Evolutionary conservation across 1,140 invertebrate genomes (phyloP).

Genomic region (Hypsibius dujardini): DNA sequence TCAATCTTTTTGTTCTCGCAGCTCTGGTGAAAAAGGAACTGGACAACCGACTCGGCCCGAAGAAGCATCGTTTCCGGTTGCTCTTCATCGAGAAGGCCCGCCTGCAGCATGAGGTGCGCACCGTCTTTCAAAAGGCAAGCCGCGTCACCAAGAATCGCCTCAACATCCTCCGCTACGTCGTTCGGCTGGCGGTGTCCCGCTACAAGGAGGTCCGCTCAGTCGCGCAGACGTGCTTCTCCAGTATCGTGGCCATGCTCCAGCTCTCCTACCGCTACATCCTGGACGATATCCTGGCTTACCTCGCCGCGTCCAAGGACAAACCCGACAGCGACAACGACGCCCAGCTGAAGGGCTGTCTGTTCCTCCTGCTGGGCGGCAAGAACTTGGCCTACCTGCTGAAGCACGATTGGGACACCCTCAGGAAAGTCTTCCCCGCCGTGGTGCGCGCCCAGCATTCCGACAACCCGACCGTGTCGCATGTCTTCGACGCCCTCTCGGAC

Average conservation of each 20-base stretch:
- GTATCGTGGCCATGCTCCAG: conserved; percentile 38
- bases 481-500: conserved; percentile 45
- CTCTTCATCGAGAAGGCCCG: conserved; percentile 45
- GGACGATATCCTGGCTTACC: conserved; percentile 41
- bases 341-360: conserved; percentile 52
- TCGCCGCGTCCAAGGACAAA: conserved; percentile 36
- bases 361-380: conserved; percentile 50
- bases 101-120: conserved; percentile 47
- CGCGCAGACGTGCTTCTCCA: conserved; percentile 44
- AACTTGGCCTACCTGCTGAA: conserved; percentile 44
- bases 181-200: conserved; percentile 23
- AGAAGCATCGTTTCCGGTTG: conserved; percentile 44
- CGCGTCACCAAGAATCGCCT: conserved; percentile 15
- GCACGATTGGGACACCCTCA: conserved; percentile 54
- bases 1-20: conserved; percentile 24
- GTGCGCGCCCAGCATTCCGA: conserved; percentile 54
- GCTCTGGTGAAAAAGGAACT: conserved; percentile 18
- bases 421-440: conserved; percentile 46
- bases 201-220: conserved; percentile 39
- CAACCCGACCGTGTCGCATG: conserved; percentile 53
- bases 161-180: not conserved
- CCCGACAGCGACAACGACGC: conserved; percentile 43
- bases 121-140: conserved; percentile 22
- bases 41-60: conserved; percentile 32
- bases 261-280: conserved; percentile 43